A percentile compares a stretch with the other conserved stretches of the same genome.
Evolutionary conservation across 2,888 invertebrate species (phyloP).

Genomic region (Eutolmus rufibarbis): DNA sequence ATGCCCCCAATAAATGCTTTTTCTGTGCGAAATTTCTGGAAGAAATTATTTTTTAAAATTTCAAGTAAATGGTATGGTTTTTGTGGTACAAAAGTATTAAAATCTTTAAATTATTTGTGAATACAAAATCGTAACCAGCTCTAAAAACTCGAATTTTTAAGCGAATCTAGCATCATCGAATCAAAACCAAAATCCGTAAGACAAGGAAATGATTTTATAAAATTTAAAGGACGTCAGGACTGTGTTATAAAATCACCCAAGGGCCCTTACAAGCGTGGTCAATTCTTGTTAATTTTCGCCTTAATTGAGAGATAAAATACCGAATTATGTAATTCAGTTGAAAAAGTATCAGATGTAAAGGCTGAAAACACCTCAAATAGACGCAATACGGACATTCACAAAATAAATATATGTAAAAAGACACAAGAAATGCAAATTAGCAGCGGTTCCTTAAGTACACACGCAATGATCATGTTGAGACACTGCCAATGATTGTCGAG

Average conservation of each 20-base stretch:
- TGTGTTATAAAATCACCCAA: slow-evolving; percentile 23
- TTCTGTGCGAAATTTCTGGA: no score
- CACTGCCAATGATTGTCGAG: slow-evolving; percentile 24
- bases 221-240: slow-evolving; percentile 13
- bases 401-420: not conserved
- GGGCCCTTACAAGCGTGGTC: slow-evolving; percentile 14
- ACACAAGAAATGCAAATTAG: slow-evolving; percentile 6
- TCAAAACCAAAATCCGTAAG: not conserved
- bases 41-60: no score
- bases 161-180: not conserved
- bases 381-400: not conserved
- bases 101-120: no score
- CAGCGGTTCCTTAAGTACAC: not conserved
- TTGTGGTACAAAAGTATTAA: not conserved
- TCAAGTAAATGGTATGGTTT: no score
- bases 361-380: slow-evolving; percentile 14
- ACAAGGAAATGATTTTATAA: slow-evolving; percentile 22
- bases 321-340: not conserved
- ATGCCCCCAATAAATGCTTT: no score
- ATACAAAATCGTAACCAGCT: not conserved
- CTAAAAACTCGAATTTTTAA: not conserved
- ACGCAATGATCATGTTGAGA: slow-evolving; percentile 16
- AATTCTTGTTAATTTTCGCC: slow-evolving; percentile 1
- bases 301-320: not conserved
- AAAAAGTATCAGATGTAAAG: not conserved